Conservation (phyloP, 2,888 invertebrate genomes). For the Embidobia sp. region DNA sequence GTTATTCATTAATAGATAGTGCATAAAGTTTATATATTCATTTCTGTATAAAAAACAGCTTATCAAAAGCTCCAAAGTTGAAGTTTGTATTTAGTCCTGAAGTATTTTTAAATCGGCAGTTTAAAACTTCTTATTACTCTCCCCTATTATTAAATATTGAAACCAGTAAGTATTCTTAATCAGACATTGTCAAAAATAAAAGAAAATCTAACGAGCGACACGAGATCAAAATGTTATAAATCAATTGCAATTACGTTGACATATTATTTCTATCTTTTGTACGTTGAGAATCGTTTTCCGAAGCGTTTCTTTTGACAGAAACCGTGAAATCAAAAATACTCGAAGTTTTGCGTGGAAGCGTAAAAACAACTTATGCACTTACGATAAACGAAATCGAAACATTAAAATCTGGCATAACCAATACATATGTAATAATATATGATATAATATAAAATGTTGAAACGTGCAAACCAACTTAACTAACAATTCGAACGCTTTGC, state of each 20-base stretch:
- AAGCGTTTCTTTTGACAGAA: conserved; percentile 2
- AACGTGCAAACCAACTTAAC: conserved; percentile 57
- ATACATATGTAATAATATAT: conserved; percentile 44
- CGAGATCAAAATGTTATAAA: not conserved
- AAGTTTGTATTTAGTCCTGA: too few species aligned
- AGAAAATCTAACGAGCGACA: conserved; percentile 54
- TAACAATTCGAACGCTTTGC: conserved; percentile 41
- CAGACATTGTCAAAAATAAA: too few species aligned
- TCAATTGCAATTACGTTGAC: too few species aligned
- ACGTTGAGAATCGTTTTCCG: not conserved
- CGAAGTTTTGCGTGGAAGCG: conserved; percentile 36
- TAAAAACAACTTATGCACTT: conserved; percentile 46
- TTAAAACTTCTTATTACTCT: too few species aligned
- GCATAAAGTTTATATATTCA: too few species aligned
- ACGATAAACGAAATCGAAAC: conserved; percentile 39
- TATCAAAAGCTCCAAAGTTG: too few species aligned
- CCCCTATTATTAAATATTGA: too few species aligned
- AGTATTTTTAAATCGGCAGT: too few species aligned
- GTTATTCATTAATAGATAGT: too few species aligned
- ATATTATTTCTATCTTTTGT: too few species aligned
- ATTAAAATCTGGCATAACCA: conserved; percentile 46
- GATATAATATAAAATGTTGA: conserved; percentile 48
- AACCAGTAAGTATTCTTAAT: too few species aligned
- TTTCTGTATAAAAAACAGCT: too few species aligned
- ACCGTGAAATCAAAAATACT: conserved; percentile 8